Conservation (phyloP, 2,888 invertebrate species). For the Phyllotreta striolata region DNA sequence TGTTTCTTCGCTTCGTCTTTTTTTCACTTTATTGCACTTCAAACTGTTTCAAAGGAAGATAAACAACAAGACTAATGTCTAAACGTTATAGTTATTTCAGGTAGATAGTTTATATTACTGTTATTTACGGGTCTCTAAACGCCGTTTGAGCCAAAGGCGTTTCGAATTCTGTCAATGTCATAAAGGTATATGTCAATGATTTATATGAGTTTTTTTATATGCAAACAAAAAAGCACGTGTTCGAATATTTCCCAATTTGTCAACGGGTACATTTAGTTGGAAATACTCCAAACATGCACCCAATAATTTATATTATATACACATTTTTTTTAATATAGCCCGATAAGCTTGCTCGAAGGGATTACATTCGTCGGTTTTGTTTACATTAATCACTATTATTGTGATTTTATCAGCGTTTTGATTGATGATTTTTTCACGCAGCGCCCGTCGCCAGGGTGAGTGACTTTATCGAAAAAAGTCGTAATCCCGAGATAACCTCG, state of each 20-base stretch:
- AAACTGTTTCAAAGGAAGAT: slow-evolving; percentile 36
- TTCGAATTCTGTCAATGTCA: too few species aligned
- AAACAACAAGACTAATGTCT: slow-evolving; percentile 21
- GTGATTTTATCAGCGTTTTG: slow-evolving; percentile 28
- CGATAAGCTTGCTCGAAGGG: slow-evolving; percentile 9
- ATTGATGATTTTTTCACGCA: slow-evolving; percentile 27
- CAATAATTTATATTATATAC: too few species aligned
- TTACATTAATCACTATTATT: slow-evolving; percentile 34
- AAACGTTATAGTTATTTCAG: slow-evolving; percentile 18
- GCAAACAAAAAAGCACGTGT: too few species aligned
- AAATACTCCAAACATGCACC: too few species aligned
- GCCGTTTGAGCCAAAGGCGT: too few species aligned
- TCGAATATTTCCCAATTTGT: too few species aligned
- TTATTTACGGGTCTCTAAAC: too few species aligned
- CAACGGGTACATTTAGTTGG: too few species aligned
- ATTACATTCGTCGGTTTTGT: slow-evolving; percentile 28
- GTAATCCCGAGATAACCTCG: slow-evolving; percentile 28
- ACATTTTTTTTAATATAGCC: too few species aligned
- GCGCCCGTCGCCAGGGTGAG: slow-evolving; percentile 15
- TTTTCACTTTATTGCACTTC: slow-evolving; percentile 29
- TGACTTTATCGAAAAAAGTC: slow-evolving; percentile 30
- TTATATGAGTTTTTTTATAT: too few species aligned
- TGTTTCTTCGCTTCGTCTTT: slow-evolving; percentile 53
- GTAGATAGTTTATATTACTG: slow-evolving; percentile 1
- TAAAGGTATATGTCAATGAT: too few species aligned